Base-by-base conservation (phyloP, 1,140 invertebrate species). In the Philotrypesis tridentata region DNA sequence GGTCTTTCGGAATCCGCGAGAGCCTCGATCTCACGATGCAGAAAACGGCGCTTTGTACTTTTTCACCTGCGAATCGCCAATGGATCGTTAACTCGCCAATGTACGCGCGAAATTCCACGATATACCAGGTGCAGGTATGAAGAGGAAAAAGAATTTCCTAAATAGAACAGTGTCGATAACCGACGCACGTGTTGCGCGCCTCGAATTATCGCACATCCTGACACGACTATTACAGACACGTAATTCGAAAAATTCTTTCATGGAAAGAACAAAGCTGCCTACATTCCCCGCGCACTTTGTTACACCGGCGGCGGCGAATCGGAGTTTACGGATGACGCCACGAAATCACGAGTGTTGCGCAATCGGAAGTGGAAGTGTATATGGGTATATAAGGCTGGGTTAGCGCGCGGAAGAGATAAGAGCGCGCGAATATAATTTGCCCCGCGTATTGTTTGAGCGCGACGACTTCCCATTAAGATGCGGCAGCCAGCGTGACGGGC, bases 371-470 rank as follows among this genome's bases (percentile, higher is more conserved):
- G 37, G 27, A 60, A 55, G 48, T n/a, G 48, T n/a, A n/a, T 4
- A 17, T 55, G 21, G 48, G 9, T 43, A 14, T 17, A 55, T 55
- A 55, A 17, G 17, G 48, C 63, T 60, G 25, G 67, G 40, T 71
- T 23, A 79, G n/a, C 55, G 21, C 40, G n/a, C 67, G 67, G 43
- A 71, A 79, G 77, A 79, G 29, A 79, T 79, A 70, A 78, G 31
- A 27, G 37, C 37, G n/a, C 43, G 43, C 43, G 43, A 43, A 72
- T 61, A 77, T 78, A 79, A 79, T 79, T 79, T 71, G 11, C 25
- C 48, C 4, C 4, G 31, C n/a, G 65, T 29, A 79, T 79, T 79
- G 43, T 79, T 55, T 61, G 23, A 67, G 61, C 74, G 25, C 61
- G 33, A 67, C 61, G 29, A 72, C 37, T 72, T 72, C 70, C 70